Base-by-base conservation (phyloP, 2,797 vertebrate species). In the Sciaenops ocellatus region DNA sequence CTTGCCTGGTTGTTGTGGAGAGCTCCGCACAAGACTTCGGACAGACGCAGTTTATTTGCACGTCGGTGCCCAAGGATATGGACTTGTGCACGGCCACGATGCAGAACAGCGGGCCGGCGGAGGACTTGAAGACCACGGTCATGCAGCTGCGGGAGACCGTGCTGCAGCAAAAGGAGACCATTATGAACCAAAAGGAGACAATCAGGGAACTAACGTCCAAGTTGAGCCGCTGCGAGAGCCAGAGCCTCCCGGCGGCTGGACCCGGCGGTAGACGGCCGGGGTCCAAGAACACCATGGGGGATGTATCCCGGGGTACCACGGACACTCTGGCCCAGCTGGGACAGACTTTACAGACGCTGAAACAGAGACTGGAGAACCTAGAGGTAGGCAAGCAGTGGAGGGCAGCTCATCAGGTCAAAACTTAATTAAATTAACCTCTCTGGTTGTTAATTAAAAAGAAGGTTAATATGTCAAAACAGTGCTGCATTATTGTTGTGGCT, bases 81-180 rank as follows among this genome's bases (percentile, higher is more conserved):
- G 98, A 99, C 94, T 80, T 98, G 96, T 99, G 98, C 92, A 93
- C 97, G 2, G 96, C 97, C 42, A 92, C 97, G 7, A 97, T 97
- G 95, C 96, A 97, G 91, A 96, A 96, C 87, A 95, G 94, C 90
- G 97, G 97, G 28, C 95, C 97, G 26, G 95, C 95, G 38, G 97
- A 98, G 87, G 97, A 98, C 92, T 92, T 98, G 92, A 96, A 97
- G 91, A 96, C 93, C 87, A 97, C 94, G 34, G 97, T 98, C 76
- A 95, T 97, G 91, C 97, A 99, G 91, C 96, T 99, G 76, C 95
- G 98, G 75, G 98, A 99, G 89, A 98, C 97, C 1, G 97, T 98
- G 89, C 95, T 99, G 90, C 97, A 98, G 95, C 98, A 98, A 78
- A 98, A 98, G 85, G 98, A 99, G 90, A 98, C 97, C 87, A 99